Evolutionary conservation across 2,888 invertebrate genomes (phyloP).

Genomic region (Tetranychus piercei): DNA sequence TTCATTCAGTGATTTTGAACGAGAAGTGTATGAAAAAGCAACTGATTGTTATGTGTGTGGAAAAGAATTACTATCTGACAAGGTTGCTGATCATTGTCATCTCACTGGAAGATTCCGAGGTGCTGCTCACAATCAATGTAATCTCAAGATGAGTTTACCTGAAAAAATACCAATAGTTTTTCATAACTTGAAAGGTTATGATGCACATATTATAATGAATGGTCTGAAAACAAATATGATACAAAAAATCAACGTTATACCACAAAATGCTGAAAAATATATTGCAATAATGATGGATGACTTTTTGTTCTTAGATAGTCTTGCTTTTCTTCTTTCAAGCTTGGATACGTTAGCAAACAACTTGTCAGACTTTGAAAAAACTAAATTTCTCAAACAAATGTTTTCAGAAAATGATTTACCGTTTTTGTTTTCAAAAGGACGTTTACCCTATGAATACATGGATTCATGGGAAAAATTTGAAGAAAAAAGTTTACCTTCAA

Average conservation of each 20-base stretch:
- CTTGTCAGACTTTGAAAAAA: no score
- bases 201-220: background rate
- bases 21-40: background rate
- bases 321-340: background rate
- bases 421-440: background rate
- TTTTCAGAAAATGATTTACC: slow-evolving; percentile 1
- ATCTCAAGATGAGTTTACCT: background rate
- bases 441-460: background rate
- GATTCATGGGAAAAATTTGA: background rate
- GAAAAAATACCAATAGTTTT: background rate
- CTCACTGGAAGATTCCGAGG: background rate
- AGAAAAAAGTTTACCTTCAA: background rate
- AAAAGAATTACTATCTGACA: background rate
- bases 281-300: background rate
- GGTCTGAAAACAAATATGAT: background rate
- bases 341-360: background rate
- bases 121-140: background rate
- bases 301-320: background rate
- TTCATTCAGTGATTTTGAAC: background rate
- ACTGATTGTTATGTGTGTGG: slow-evolving; percentile 1
- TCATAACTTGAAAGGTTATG: background rate
- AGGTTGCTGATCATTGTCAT: slow-evolving; percentile 2
- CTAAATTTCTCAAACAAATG: background rate
- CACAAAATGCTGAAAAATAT: background rate
- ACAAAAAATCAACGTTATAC: background rate